Conservation (phyloP, 2,888 invertebrate species). For the Unio pictorum region DNA sequence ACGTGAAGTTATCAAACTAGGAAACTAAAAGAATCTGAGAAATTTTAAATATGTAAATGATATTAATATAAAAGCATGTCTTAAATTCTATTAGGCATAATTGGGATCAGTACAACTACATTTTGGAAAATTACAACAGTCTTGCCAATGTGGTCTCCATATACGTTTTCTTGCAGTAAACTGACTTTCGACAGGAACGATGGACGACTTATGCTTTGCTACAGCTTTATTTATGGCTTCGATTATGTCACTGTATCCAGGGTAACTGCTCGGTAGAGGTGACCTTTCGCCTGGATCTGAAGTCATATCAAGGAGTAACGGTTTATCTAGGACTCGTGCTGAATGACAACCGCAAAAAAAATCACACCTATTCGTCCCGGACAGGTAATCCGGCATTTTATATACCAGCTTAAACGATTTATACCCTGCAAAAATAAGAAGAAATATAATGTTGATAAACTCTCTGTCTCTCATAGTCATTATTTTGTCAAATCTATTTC, state of each 20-base stretch:
- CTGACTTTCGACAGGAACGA: constrained; percentile 55
- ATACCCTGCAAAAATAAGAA: constrained; percentile 27
- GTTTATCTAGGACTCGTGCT: constrained; percentile 68
- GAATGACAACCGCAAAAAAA: constrained; percentile 53
- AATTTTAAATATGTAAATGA: too few species aligned
- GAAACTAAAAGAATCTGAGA: too few species aligned
- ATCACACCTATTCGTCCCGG: constrained; percentile 57
- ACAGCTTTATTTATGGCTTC: constrained; percentile 44
- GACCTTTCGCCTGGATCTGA: constrained; percentile 72
- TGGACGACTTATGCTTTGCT: constrained; percentile 44
- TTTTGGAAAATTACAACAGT: constrained; percentile 68
- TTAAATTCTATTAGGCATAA: constrained; percentile 4
- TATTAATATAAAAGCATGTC: too few species aligned
- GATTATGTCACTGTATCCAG: constrained; percentile 26
- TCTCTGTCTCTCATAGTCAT: too few species aligned
- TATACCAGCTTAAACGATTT: constrained; percentile 68
- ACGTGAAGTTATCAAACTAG: too few species aligned
- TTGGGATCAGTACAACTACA: constrained; percentile 53
- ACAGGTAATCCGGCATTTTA: constrained; percentile 60
- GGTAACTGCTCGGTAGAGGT: constrained; percentile 52
- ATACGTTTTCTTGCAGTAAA: constrained; percentile 51
- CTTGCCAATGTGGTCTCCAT: constrained; percentile 68
- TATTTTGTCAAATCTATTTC: too few species aligned
- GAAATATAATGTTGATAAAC: too few species aligned
- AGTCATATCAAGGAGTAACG: constrained; percentile 71